A percentile compares a stretch with the other conserved stretches of the same genome.
Conservation (phyloP, 2,113 vertebrate species). For the Ifrita kowaldi region DNA sequence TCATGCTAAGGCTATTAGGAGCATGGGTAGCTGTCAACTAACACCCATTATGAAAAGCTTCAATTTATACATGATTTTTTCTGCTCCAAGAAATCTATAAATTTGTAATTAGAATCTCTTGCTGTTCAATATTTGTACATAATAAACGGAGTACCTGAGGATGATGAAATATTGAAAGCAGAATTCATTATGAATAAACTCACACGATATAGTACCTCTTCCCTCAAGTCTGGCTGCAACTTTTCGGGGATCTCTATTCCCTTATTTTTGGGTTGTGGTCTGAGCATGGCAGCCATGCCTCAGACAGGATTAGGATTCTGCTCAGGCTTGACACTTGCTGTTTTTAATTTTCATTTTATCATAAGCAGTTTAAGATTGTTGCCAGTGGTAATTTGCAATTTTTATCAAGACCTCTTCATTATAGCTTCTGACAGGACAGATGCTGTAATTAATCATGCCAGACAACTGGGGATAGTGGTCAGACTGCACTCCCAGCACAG, state of each 20-base stretch:
- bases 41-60: slow-evolving; percentile 67
- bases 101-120: slow-evolving; percentile 74
- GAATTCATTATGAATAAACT: slow-evolving; percentile 88
- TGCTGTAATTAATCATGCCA: slow-evolving; percentile 97
- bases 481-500: slow-evolving; percentile 72
- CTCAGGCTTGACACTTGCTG: slow-evolving; percentile 90
- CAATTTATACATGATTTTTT: slow-evolving; percentile 62
- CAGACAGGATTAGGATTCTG: slow-evolving; percentile 86
- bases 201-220: slow-evolving; percentile 79
- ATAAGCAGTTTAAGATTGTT: slow-evolving; percentile 98
- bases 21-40: slow-evolving; percentile 61
- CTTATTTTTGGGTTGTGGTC: slow-evolving; percentile 62
- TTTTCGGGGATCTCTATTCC: slow-evolving; percentile 77
- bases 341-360: slow-evolving; percentile 99
- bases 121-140: slow-evolving; percentile 93
- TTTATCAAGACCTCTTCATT: slow-evolving; percentile 96
- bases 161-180: slow-evolving; percentile 85
- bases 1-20: slow-evolving; percentile 28
- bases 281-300: slow-evolving; percentile 70
- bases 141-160: slow-evolving; percentile 82
- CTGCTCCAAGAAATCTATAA: slow-evolving; percentile 72
- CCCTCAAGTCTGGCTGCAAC: slow-evolving; percentile 80
- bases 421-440: slow-evolving; percentile 97
- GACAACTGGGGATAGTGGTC: slow-evolving; percentile 89
- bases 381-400: slow-evolving; percentile 97